Percentiles rank a stretch among this genome's conserved stretches.
Conservation (phyloP, 1,140 invertebrate genomes). For the Drosophila bocqueti region DNA sequence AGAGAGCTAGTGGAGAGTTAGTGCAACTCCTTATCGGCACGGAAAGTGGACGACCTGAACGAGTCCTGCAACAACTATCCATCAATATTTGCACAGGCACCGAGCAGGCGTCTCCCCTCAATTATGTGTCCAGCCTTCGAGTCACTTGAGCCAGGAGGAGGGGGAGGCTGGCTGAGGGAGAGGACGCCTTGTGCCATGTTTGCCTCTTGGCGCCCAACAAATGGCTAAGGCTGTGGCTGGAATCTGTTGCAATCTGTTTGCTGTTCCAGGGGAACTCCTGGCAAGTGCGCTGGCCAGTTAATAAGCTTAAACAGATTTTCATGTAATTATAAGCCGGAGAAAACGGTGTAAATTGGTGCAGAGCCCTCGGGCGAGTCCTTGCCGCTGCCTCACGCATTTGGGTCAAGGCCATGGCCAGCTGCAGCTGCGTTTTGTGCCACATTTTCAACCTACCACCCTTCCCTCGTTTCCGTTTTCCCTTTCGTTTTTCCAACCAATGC, state of each 20-base stretch:
- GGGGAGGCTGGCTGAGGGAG: too few relatives aligned
- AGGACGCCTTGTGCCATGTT: constrained; percentile 3
- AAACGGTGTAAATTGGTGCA: constrained; percentile 38
- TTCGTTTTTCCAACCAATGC: constrained; percentile 25
- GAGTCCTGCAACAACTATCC: constrained; percentile 31
- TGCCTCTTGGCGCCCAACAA: constrained; percentile 45
- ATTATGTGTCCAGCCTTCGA: constrained; percentile 28
- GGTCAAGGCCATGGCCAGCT: constrained; percentile 59
- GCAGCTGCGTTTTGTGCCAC: constrained; percentile 39
- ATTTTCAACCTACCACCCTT: neutral
- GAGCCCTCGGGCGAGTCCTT: constrained; percentile 16
- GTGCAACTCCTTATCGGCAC: constrained; percentile 31
- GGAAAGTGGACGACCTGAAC: constrained; percentile 27
- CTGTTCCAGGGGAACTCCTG: neutral
- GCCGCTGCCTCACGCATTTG: constrained; percentile 47
- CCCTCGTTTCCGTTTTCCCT: neutral
- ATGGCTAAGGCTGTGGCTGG: constrained; percentile 21
- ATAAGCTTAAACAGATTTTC: constrained; percentile 70
- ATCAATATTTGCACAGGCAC: constrained; percentile 36
- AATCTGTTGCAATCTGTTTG: constrained; percentile 30
- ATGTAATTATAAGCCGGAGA: constrained; percentile 60
- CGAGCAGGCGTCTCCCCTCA: neutral
- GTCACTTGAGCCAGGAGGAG: neutral
- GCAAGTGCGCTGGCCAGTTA: constrained; percentile 28
- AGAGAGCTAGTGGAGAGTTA: neutral